Evolutionary conservation across 2,888 invertebrate genomes (phyloP), one percentile per base, ranked within the genome.

Genomic region (Phaonia tiefii): DNA sequence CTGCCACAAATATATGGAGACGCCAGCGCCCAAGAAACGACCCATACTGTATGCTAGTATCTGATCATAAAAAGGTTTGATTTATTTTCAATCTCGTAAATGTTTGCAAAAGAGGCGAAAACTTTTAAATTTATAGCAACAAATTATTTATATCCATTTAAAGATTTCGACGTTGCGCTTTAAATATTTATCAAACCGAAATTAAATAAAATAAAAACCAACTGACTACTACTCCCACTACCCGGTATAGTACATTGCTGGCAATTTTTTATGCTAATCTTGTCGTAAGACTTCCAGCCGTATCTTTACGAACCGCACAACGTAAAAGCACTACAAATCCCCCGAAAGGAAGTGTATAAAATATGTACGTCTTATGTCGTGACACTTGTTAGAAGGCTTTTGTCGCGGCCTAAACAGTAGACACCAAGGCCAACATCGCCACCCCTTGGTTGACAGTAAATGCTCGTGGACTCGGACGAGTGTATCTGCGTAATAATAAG

Each of bases 401-500:
- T 22, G 44, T 67, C 31, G 39, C 60, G 56, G 26, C 51, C n/a
- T 51, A 51, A 71, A 65, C 54, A 58, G 25, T 49, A 26, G 25
- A 31, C 51, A 66, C 10, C 37, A 63, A 44, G 13, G 15, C 26
- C 13, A 51, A 22, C 46, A 51, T 37, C 37, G 22, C 17, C 20
- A 39, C 22, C 37, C 42, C 22, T 3, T 37, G 31, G 1, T 20
- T 15, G 58, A 7, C 13, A 2, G 26, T 2, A 56, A 56, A 2
- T 13, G 5, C 25, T 56, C 26, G 56, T n/a, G 26, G 25, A 22
- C 44, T 44, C 15, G 31, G 42, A 54, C 37, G 37, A 42, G 60
- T 26, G 49, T 65, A 54, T 51, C 63, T 65, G 75, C 75, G 65
- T 70, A 88, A 88, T 86, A 88, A 88, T 87, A 88, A 86, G 86